Base-by-base conservation (phyloP, 92 coral and sea anemone genomes). In the Hydrozoanthus gracilis region DNA sequence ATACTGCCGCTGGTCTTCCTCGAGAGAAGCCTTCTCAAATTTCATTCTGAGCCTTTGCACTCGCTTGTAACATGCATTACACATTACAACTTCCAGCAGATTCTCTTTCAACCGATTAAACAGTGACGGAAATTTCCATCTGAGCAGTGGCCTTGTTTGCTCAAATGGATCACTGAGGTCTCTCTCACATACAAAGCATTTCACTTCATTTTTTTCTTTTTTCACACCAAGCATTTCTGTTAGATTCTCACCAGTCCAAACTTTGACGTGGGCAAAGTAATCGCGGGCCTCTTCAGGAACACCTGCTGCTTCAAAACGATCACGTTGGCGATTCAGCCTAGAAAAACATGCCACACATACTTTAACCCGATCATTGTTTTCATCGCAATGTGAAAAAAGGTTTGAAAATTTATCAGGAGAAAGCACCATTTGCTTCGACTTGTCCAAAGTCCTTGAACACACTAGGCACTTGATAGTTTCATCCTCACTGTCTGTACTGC, bases 161-260 rank as follows among this genome's bases (percentile, higher is more conserved):
- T 92, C 90, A 15, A 76, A 64, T 20, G 54, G 10, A 67, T 80
- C 80, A 15, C 49, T 78, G 7, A 92, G 87, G 39, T 70, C 86
- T 76, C 82, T 84, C 52, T 95, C 98, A 64, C 98, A 95, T 5
- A 95, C 89, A 84, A 95, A 91, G 75, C 93, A 91, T 5, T 77
- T 78, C 62, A 75, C 60, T 71, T 56, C 66, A 17, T 17, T 17
- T 7, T 56, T 84, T 73, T 83, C 78, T 51, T 77, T 78, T 7
- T 72, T 66, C n/a, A 20, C 5, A 68, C 18, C 44, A 82, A 15
- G 7, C 87, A 82, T n/a, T 66, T 84, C 17, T 61, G 88, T 46
- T 12, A 88, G 50, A 18, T 92, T 93, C 12, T 61, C 56, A 2
- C 91, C 92, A 2, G 94, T 94, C 94, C 96, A 93, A 76, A 88